phyloP scores from a whole-genome alignment of 2,113 vertebrate genomes.

The Mesocricetus auratus region DNA sequence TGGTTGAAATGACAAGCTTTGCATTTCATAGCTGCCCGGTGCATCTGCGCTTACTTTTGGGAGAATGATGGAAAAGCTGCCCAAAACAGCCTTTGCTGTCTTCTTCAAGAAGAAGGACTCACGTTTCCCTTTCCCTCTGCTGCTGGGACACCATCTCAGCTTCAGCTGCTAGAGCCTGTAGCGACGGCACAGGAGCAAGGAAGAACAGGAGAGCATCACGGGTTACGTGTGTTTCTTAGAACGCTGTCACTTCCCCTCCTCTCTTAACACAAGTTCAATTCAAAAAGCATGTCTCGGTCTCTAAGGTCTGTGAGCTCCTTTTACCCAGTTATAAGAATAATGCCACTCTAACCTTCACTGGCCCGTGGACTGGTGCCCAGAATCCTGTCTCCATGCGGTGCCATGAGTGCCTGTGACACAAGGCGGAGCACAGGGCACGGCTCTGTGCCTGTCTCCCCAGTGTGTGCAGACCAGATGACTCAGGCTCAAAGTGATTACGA shows the following conservation, averaged over 20 bases:
- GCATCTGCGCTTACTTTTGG: not conserved
- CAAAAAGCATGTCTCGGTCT: not conserved
- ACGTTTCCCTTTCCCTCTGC: too few species aligned
- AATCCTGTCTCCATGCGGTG: not conserved
- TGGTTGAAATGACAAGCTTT: not conserved
- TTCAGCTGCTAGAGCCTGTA: not conserved
- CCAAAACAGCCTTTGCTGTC: not conserved
- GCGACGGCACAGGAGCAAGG: not conserved
- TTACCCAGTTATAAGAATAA: not conserved
- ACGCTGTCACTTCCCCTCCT: not conserved
- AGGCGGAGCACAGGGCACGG: not conserved
- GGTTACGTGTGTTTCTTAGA: not conserved
- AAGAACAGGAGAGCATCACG: too few species aligned
- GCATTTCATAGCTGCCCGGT: not conserved
- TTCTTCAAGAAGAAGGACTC: not conserved
- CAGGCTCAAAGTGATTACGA: too few species aligned
- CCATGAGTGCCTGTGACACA: not conserved
- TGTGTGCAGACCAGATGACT: not conserved
- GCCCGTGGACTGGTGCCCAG: fast-evolving
- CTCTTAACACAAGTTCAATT: not conserved
- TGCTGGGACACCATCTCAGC: not conserved
- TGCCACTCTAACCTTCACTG: not conserved
- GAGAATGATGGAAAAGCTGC: not conserved
- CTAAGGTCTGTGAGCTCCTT: not conserved
- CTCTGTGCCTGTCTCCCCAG: not conserved